Base-by-base conservation (phyloP, 2,113 vertebrate genomes). In the Oxygymnocypris stewartii region DNA sequence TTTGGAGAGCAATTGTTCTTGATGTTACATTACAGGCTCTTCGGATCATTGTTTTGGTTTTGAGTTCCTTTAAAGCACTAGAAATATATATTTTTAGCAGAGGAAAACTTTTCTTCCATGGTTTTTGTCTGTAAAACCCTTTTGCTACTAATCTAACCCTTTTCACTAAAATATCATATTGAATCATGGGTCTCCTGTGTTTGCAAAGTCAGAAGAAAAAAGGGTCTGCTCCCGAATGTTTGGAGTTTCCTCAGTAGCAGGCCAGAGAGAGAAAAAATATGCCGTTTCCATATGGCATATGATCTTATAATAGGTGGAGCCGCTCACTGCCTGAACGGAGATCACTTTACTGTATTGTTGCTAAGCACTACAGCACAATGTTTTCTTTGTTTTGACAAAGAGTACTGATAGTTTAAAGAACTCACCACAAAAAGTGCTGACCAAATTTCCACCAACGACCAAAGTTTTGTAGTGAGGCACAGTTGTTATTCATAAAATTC, bases 321-420 rank as follows among this genome's bases (percentile, higher is more conserved):
- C 9, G 47, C 61, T 75, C 59, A 25, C 57, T 84, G 31, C 18
- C 65, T 61, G 14, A 49, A 61, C 42, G 31, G 79, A 82, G 74
- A 65, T 87, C 11, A 9, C 73, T 67, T 83, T 84, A 87, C 77
- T 73, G 76, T 71, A 80, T 79, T 83, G 69, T 85, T 89, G 82
- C 77, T 88, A 69, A 80, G 76, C 54, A 79, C 84, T 65, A 18
- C 67, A 74, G 77, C 57, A 71, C 86, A 82, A 75, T 83, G 78
- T 88, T 69, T 79, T 47, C 65, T 88, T 86, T 88, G 80, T 76
- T 57, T 40, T 35, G 42, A 47, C 25, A 13, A 14, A 37, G 83
- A 6, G 13, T 25, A 49, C n/a, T 51, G 54, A 77, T 13, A 57
- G 42, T 57, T 86, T 28, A 85, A 71, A 51, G 31, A 2, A 7